Percentiles rank a stretch among this genome's conserved stretches.
These are phyloP conservation scores for Psylliodes chrysocephalus DNA, from an alignment of 2,888 invertebrate species.

Conservation along the genomic window DNA sequence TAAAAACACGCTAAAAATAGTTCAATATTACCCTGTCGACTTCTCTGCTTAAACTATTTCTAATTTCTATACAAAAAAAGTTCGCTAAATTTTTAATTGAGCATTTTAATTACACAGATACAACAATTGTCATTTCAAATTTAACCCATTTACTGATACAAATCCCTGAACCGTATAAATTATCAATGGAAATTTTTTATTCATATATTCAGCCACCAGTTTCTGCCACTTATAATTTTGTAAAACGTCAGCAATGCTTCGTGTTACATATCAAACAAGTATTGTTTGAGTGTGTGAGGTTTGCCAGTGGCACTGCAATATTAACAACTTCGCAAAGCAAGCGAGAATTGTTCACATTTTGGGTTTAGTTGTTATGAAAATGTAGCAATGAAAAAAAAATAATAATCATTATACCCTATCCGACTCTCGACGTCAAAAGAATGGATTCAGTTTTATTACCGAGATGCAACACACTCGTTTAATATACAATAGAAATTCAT, in stretches of 20 bases:
- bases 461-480: no score
- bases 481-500: no score
- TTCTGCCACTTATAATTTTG: conserved; percentile 22
- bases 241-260: conserved; percentile 21
- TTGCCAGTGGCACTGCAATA: conserved; percentile 16
- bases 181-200: conserved; percentile 7
- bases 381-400: no score
- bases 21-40: no score
- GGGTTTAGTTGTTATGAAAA: no score
- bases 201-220: conserved; percentile 2
- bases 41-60: no score
- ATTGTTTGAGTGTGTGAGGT: conserved; percentile 10
- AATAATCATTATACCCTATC: no score
- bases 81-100: no score
- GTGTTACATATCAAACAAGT: conserved; percentile 23
- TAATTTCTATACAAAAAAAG: no score
- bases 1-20: no score
- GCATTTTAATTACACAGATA: background rate
- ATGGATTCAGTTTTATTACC: no score
- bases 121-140: background rate
- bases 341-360: background rate
- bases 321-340: conserved; percentile 13
- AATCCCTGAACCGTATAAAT: background rate
- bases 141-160: background rate
- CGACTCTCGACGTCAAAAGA: no score